phyloP scores from a whole-genome alignment of 2,888 invertebrate genomes.

The Hemithea aestivaria region DNA sequence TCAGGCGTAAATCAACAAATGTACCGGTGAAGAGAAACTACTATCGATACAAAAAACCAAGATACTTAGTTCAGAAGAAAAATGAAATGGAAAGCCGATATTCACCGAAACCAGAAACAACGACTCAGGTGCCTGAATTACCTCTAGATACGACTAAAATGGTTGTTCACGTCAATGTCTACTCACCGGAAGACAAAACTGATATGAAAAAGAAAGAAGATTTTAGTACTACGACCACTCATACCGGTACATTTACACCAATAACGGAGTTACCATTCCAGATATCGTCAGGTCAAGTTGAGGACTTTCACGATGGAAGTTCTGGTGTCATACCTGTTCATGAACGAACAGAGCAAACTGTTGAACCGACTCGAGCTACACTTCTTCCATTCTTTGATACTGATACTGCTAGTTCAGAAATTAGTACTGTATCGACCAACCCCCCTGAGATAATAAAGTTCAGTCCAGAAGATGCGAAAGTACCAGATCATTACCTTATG shows the following conservation, averaged over 20 bases:
- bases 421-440: conserved; percentile 36
- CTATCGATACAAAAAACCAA: conserved; percentile 37
- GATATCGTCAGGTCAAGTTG: conserved; percentile 51
- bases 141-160: conserved; percentile 73
- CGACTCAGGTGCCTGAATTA: conserved; percentile 20
- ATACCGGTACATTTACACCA: conserved; percentile 29
- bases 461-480: conserved; percentile 62
- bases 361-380: conserved; percentile 28
- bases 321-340: conserved; percentile 60
- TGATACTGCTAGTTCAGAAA: conserved; percentile 33
- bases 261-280: conserved; percentile 41
- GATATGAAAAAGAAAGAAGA: conserved; percentile 18
- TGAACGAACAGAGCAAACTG: conserved; percentile 26
- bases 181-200: conserved; percentile 50
- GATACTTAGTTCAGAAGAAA: conserved; percentile 19
- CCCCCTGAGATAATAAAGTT: conserved; percentile 59
- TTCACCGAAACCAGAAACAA: conserved; percentile 8
- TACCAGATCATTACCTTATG: conserved; percentile 52
- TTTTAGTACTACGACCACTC: conserved; percentile 27
- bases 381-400: conserved; percentile 40
- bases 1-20: conserved; percentile 54
- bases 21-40: conserved; percentile 38
- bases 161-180: conserved; percentile 83
- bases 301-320: conserved; percentile 65
- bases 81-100: conserved; percentile 12